These are phyloP conservation scores for Antrozous pallidus DNA, from an alignment of 2,797 vertebrate genomes.

Conservation along the genomic window DNA sequence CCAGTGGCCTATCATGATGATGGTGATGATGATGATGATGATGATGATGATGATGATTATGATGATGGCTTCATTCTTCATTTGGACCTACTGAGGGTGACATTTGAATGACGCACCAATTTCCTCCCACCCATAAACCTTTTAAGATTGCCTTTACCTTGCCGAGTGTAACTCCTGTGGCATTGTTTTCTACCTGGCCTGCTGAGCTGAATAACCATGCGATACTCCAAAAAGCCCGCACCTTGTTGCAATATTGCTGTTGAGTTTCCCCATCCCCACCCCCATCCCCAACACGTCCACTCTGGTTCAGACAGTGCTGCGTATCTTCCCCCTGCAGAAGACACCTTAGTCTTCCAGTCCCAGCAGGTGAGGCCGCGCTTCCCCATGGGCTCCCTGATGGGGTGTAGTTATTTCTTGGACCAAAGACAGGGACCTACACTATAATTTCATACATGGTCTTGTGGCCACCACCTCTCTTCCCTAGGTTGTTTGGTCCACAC, in stretches of 20 bases:
- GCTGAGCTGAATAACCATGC: neutral
- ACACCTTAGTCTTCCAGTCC: neutral
- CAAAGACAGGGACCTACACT: slow-evolving; percentile 14
- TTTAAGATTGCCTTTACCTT: slow-evolving; percentile 68
- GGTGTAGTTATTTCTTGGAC: neutral
- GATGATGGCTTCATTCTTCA: slow-evolving; percentile 77
- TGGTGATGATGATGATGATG: neutral
- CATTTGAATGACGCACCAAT: slow-evolving; percentile 75
- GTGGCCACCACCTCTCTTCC: slow-evolving; percentile 44
- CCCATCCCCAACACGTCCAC: neutral
- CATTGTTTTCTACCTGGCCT: slow-evolving; percentile 32
- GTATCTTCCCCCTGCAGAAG: neutral
- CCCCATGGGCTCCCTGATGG: neutral
- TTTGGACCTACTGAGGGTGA: slow-evolving; percentile 78
- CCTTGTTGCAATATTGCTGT: neutral
- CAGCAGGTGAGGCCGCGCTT: neutral
- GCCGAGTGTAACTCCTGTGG: slow-evolving; percentile 51
- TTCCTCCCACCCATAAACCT: slow-evolving; percentile 79
- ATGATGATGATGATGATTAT: slow-evolving; percentile 4
- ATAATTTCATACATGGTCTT: neutral
- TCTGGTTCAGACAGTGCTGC: neutral
- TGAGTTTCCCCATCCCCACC: neutral
- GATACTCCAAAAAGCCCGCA: neutral
- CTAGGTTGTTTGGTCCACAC: slow-evolving; percentile 9
- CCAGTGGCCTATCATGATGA: slow-evolving; percentile 56